These are phyloP conservation scores for Lordiphosa mommai DNA, from an alignment of 1,140 invertebrate species.

Conservation along the genomic window DNA sequence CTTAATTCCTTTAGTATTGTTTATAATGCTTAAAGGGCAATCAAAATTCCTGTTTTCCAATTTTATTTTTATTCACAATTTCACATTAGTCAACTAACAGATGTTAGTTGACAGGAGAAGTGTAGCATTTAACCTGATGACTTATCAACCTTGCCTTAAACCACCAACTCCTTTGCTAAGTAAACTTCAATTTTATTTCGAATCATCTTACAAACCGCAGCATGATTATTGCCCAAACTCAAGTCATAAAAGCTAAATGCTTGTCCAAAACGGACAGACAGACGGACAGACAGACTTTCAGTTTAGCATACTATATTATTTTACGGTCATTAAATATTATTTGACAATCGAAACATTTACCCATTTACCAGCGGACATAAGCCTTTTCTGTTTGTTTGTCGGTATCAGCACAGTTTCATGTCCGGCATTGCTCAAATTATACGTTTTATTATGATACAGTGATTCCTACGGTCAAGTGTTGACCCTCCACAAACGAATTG, in stretches of 20 bases:
- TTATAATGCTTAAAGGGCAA: too few relatives aligned
- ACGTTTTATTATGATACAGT: slow-evolving; percentile 71
- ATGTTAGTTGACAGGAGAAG: too few relatives aligned
- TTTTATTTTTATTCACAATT: too few relatives aligned
- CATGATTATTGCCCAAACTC: slow-evolving; percentile 36
- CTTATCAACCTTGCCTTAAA: too few relatives aligned
- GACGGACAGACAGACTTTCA: slow-evolving; percentile 31
- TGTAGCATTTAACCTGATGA: too few relatives aligned
- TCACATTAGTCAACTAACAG: too few relatives aligned
- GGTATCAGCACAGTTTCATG: slow-evolving; percentile 32
- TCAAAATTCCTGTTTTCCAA: too few relatives aligned
- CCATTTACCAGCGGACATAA: background rate
- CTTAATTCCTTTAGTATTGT: too few relatives aligned
- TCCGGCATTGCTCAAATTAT: slow-evolving; percentile 68
- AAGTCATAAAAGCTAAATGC: slow-evolving; percentile 27
- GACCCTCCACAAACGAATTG: slow-evolving; percentile 62
- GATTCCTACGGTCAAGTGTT: slow-evolving; percentile 34
- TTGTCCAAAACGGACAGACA: slow-evolving; percentile 13
- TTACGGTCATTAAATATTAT: slow-evolving; percentile 77
- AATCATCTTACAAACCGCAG: slow-evolving; percentile 39
- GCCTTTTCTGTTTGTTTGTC: slow-evolving; percentile 51
- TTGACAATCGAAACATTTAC: slow-evolving; percentile 53
- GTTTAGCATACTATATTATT: slow-evolving; percentile 66
- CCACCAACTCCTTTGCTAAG: too few relatives aligned
- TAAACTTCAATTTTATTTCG: background rate